phyloP scores from a whole-genome alignment of 2,797 vertebrate species.

The Zalophus californianus region DNA sequence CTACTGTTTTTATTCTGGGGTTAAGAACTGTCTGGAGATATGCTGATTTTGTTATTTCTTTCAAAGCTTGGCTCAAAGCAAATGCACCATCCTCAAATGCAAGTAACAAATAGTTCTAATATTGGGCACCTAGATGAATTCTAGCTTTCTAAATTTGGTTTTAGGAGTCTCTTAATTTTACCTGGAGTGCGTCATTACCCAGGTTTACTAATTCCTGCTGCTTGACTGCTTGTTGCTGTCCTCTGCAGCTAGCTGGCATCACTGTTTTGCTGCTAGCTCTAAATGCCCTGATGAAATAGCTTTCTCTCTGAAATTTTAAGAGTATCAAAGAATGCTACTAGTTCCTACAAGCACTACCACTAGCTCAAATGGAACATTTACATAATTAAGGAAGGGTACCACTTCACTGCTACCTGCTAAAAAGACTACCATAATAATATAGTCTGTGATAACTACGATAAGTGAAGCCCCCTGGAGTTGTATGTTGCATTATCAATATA shows the following conservation, averaged over 20 bases:
- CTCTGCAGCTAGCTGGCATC: neutral
- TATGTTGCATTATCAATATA: neutral
- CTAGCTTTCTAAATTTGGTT: neutral
- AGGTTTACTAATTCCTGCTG: neutral
- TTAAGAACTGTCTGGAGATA: constrained; percentile 16
- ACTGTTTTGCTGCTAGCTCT: neutral
- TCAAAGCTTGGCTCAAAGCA: neutral
- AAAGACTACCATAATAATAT: neutral
- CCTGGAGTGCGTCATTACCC: neutral
- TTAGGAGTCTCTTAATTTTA: constrained; percentile 39
- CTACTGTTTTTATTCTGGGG: neutral
- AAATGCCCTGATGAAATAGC: neutral
- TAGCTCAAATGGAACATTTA: neutral
- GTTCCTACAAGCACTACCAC: neutral
- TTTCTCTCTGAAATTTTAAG: constrained; percentile 25
- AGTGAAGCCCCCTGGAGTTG: neutral
- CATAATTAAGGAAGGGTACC: neutral
- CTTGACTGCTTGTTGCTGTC: neutral
- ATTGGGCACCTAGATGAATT: neutral
- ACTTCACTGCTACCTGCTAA: neutral
- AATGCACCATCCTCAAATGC: neutral
- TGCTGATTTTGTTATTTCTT: constrained; percentile 25
- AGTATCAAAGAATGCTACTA: neutral
- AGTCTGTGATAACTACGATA: neutral
- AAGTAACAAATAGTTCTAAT: neutral